Evolutionary conservation across 2,888 invertebrate species (phyloP).

Genomic region (Torymus auratus): DNA sequence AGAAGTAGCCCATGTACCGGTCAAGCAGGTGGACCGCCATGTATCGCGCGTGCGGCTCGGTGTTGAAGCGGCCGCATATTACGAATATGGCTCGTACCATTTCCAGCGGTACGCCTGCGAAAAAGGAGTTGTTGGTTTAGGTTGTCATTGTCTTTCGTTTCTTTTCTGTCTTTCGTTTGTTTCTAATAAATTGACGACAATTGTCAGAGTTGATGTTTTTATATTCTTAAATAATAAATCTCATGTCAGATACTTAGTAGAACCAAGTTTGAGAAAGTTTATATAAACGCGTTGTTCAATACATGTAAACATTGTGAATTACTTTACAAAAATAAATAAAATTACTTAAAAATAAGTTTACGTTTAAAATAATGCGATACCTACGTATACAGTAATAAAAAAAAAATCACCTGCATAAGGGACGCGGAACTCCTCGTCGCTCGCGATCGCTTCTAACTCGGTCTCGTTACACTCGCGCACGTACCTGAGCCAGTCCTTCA

Average conservation of each 20-base stretch:
- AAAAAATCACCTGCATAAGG: slow-evolving; percentile 67
- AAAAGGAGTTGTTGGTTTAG: too few relatives aligned
- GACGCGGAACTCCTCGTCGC: slow-evolving; percentile 63
- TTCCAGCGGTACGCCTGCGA: slow-evolving; percentile 64
- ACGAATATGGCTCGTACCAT: slow-evolving; percentile 66
- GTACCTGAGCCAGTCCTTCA: slow-evolving; percentile 68
- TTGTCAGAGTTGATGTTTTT: too few relatives aligned
- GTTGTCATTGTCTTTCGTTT: too few relatives aligned
- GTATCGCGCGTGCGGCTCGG: slow-evolving; percentile 67
- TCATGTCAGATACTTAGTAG: too few relatives aligned
- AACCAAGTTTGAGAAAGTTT: too few relatives aligned
- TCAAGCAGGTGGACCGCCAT: slow-evolving; percentile 71
- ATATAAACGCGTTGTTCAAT: too few relatives aligned
- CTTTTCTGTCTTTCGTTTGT: too few relatives aligned
- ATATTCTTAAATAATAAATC: too few relatives aligned
- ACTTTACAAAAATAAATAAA: too few relatives aligned
- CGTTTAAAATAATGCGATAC: neutral
- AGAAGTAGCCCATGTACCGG: slow-evolving; percentile 64
- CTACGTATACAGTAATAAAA: neutral
- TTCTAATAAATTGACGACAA: too few relatives aligned
- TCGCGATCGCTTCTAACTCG: slow-evolving; percentile 60
- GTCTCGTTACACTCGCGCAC: slow-evolving; percentile 61
- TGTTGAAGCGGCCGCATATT: slow-evolving; percentile 64
- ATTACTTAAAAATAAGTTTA: too few relatives aligned
- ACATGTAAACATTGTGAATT: too few relatives aligned